Base-by-base conservation (phyloP, 1,140 invertebrate genomes). In the Portunus trituberculatus region DNA sequence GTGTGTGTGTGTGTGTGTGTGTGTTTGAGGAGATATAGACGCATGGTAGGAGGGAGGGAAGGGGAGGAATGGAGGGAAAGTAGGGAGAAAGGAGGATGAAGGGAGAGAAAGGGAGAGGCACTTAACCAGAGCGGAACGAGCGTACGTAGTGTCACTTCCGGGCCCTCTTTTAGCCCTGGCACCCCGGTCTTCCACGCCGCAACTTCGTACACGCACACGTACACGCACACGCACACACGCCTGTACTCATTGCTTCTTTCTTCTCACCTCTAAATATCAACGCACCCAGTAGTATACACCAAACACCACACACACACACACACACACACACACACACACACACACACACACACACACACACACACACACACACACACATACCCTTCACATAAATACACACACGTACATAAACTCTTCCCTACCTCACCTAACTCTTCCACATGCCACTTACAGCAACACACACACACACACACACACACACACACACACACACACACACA, bases 61-160 rank as follows among this genome's bases (percentile, higher is more conserved):
- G 16, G 10, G 16, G 52, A 59, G 16, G 52, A 48, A 91, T 39
- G 89, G 45, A 48, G 52, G 89, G 52, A 48, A 52, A 48, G 52
- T n/a, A 91, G 46, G 52, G 89, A 91, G 46, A 91, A 20, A 91
- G 89, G 52, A 48, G 52, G 89, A 91, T n/a, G 52, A 45, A 91
- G 89, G 52, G 39, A 91, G 89, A 91, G 89, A 91, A 48, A 91
- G 89, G 52, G 88, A 39, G 88, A 45, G 32, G 10, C 31, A 39
- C 46, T 48, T n/a, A 59, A 91, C 39, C 45, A 48, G n/a, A 91
- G 39, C 25, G 20, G n/a, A 91, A 4, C 28, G 48, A 59, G 52
- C 28, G 87, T 89, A 10, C 46, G 87, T 89, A 31, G 67, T 25
- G 67, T 76, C 67, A 76, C 67, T n/a, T 76, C 16, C 67, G 67